Evolutionary conservation across 2,113 vertebrate genomes (phyloP).

Genomic region (Brachyhypopomus gauderio): DNA sequence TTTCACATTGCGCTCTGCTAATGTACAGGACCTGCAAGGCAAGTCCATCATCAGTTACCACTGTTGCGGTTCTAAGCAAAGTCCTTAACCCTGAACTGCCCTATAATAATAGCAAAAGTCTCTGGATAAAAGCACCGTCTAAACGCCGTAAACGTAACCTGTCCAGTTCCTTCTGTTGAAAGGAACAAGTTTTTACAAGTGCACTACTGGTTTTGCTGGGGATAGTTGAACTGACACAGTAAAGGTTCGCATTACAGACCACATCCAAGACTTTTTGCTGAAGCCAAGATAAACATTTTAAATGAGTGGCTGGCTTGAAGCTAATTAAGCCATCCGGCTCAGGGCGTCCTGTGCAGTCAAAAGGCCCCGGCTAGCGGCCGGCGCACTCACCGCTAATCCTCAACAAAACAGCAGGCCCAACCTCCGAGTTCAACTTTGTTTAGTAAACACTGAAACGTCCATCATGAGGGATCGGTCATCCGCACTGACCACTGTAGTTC

Average conservation of each 20-base stretch:
- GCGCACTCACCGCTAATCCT: constrained; percentile 40
- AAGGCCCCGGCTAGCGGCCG: constrained; percentile 33
- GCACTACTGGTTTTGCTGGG: constrained; percentile 20
- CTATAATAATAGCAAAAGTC: not conserved
- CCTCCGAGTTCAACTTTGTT: constrained; percentile 18
- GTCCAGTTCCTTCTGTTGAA: not conserved
- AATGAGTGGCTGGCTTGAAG: constrained; percentile 44
- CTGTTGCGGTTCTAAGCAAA: no score
- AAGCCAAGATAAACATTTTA: constrained; percentile 55
- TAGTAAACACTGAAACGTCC: not conserved
- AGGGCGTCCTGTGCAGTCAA: constrained; percentile 44
- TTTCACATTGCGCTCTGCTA: no score
- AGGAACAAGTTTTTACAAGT: constrained; percentile 35
- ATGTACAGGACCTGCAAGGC: no score
- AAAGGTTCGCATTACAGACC: constrained; percentile 37
- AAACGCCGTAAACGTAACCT: not conserved
- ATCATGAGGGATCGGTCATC: no score
- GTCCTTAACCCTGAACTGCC: no score
- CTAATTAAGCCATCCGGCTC: constrained; percentile 51
- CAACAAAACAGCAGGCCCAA: constrained; percentile 20
- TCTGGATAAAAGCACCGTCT: not conserved
- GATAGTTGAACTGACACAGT: constrained; percentile 39
- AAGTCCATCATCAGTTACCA: no score
- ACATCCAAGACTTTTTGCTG: constrained; percentile 30
- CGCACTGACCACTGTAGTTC: no score